phyloP scores from a whole-genome alignment of 2,113 vertebrate species.

The Cisticola juncidis region DNA sequence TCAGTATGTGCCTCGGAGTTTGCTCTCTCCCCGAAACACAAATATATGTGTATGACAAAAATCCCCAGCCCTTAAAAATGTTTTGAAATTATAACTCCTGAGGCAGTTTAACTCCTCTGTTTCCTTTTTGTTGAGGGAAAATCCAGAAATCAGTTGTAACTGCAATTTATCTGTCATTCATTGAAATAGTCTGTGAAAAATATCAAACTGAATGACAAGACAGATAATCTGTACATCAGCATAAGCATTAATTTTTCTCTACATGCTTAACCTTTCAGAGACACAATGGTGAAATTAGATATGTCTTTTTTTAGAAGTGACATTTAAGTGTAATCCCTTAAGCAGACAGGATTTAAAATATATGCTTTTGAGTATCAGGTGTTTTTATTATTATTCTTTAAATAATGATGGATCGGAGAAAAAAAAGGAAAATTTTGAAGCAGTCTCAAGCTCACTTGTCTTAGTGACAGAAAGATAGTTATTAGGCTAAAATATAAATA shows the following conservation, averaged over 20 bases:
- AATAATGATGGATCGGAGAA: not conserved
- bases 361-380: not conserved
- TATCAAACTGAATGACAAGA: constrained; percentile 36
- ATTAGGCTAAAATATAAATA: not conserved
- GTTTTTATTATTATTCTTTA: constrained; percentile 26
- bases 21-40: not conserved
- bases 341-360: constrained; percentile 21
- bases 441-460: not conserved
- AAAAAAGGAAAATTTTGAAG: not conserved
- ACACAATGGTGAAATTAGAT: constrained; percentile 44
- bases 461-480: not conserved
- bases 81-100: not conserved
- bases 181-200: constrained; percentile 30
- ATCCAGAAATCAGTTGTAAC: not conserved
- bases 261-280: constrained; percentile 32
- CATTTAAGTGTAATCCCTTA: constrained; percentile 32
- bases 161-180: constrained; percentile 50
- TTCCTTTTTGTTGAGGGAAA: not conserved
- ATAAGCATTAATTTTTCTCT: constrained; percentile 29
- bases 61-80: not conserved
- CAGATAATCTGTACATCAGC: constrained; percentile 35
- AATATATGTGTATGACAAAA: not conserved
- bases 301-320: constrained; percentile 31
- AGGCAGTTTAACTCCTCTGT: not conserved
- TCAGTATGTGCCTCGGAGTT: not conserved